Base-by-base conservation (phyloP, 2,113 vertebrate genomes). In the Aegithalos caudatus region DNA sequence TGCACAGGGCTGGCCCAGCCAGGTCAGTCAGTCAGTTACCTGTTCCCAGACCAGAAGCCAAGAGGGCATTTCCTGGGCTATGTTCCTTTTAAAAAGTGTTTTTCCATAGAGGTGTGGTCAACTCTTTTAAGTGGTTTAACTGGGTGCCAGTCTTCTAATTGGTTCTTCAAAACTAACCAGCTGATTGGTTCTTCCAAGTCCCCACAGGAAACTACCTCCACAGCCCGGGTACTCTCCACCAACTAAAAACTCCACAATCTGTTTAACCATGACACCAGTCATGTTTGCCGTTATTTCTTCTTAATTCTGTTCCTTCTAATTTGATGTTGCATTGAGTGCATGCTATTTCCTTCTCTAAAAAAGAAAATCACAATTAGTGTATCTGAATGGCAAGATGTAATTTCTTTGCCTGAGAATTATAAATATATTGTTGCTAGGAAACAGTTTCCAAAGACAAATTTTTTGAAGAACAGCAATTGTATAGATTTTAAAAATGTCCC, bases 361-460 rank as follows among this genome's bases (percentile, higher is more conserved):
- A 56, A 50, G 37, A 37, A 31, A n/a, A 56, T 42, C 12, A 58
- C 14, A 89, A 89, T 96, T 94, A 93, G 13, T 60, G 23, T 44
- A 66, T 94, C 33, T 88, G 33, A 94, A 84, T 78, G 64, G n/a
- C 27, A 93, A 79, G 70, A 53, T 69, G 28, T 76, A 28, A 71
- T 87, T 97, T 70, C 65, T 8, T 76, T 92, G 53, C 60, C 66
- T 81, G 56, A 79, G 60, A 90, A 91, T 57, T 54, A 44, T 69
- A 94, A 94, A 53, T 56, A 94, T 54, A 40, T 45, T 88, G 70
- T 96, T 81, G 67, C 80, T 96, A 83, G 71, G 57, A 83, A 94
- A 94, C 66, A 38, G 40, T 65, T 79, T 90, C 44, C 69, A 81
- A 70, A 93, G 88, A 91, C 29, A 93, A 50, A 78, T 57, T 80